Conservation (phyloP, 1,140 invertebrate species). For the Papilio aristodemus region DNA sequence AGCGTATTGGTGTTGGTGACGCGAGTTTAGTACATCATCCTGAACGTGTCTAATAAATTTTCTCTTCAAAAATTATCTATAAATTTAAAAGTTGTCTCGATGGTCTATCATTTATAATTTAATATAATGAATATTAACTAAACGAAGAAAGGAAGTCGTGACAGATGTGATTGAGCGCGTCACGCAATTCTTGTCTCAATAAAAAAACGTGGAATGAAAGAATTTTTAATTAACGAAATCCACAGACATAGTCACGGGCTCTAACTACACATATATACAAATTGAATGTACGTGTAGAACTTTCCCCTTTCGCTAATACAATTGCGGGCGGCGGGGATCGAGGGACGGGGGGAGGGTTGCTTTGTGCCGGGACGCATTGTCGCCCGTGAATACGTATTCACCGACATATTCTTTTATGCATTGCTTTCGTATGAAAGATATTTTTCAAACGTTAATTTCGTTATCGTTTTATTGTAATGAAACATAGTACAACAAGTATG, state of each 20-base stretch:
- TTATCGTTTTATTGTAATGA: not conserved
- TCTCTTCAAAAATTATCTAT: too few relatives aligned
- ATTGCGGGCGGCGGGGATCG: not conserved
- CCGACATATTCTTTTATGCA: not conserved
- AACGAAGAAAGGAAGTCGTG: not conserved
- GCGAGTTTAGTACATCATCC: too few relatives aligned
- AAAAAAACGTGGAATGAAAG: not conserved
- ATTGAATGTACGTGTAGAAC: not conserved
- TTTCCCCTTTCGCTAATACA: constrained; percentile 10
- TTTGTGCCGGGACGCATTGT: constrained; percentile 13
- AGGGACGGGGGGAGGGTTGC: not conserved
- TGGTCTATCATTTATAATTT: too few relatives aligned
- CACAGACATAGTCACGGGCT: not conserved
- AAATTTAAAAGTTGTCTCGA: too few relatives aligned
- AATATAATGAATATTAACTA: too few relatives aligned
- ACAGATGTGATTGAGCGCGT: not conserved
- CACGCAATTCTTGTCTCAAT: not conserved
- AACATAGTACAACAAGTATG: too few relatives aligned
- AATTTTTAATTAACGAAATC: constrained; percentile 20
- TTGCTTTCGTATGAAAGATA: constrained; percentile 9
- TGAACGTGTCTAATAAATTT: too few relatives aligned
- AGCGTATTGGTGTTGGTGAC: too few relatives aligned
- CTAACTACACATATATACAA: constrained; percentile 6
- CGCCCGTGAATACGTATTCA: constrained; percentile 1
- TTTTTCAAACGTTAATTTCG: not conserved